Percentiles rank a stretch among this genome's conserved stretches.
These are phyloP conservation scores for Engystomops pustulosus DNA, from an alignment of 2,113 vertebrate species.

Conservation along the genomic window DNA sequence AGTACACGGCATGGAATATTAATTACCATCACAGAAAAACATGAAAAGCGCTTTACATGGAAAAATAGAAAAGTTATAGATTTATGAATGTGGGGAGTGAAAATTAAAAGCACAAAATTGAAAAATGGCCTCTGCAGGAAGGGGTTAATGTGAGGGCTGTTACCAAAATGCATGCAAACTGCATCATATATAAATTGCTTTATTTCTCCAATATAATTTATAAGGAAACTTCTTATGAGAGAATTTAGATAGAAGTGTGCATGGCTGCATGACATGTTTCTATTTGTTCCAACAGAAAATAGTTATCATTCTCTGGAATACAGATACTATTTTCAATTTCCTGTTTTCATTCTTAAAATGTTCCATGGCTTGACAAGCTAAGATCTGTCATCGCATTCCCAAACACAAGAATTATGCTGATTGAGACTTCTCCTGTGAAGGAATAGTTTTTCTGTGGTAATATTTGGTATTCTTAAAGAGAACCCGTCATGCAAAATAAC, in stretches of 20 bases:
- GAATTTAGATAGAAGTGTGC: slow-evolving; percentile 10
- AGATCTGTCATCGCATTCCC: slow-evolving; percentile 71
- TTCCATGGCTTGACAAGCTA: slow-evolving; percentile 69
- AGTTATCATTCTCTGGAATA: slow-evolving; percentile 72
- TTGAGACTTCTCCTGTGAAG: slow-evolving; percentile 72
- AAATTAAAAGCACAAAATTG: no score
- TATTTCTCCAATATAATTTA: slow-evolving; percentile 37
- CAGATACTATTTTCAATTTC: slow-evolving; percentile 82
- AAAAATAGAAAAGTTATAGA: no score
- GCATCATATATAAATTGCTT: background rate
- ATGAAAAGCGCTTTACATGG: no score
- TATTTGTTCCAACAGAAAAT: slow-evolving; percentile 77
- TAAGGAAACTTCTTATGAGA: slow-evolving; percentile 25
- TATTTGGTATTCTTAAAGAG: no score
- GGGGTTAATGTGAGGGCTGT: background rate
- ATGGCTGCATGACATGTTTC: slow-evolving; percentile 71
- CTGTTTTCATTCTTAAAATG: slow-evolving; percentile 74
- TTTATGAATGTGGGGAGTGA: no score
- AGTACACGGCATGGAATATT: no score
- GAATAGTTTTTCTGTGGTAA: no score
- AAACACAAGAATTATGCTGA: slow-evolving; percentile 83
- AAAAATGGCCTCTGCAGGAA: no score
- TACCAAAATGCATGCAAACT: background rate
- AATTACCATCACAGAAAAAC: no score
- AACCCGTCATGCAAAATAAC: no score